Evolutionary conservation across 2,797 vertebrate species (phyloP).

Genomic region (Myiothlypis chrysogaster): DNA sequence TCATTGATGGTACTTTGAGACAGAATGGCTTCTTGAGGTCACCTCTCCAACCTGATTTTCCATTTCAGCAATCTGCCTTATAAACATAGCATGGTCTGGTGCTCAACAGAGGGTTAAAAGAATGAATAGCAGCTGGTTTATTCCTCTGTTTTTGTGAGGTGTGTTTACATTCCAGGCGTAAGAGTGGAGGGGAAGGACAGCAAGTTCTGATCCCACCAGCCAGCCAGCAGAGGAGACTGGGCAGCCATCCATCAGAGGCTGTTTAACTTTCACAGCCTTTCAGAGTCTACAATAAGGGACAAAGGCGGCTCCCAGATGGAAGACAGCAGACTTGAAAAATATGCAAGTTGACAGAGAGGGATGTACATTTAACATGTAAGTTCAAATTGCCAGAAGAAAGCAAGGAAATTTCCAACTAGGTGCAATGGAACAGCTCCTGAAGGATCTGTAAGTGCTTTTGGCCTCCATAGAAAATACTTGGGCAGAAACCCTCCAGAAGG

Average conservation of each 20-base stretch:
- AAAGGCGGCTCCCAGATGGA: slow-evolving; percentile 39
- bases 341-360: not conserved
- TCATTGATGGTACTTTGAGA: not conserved
- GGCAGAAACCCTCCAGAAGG: slow-evolving; percentile 37
- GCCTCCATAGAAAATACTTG: slow-evolving; percentile 31
- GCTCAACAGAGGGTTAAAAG: slow-evolving; percentile 27
- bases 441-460: slow-evolving; percentile 45
- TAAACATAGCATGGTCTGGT: slow-evolving; percentile 35
- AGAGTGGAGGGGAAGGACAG: slow-evolving; percentile 49
- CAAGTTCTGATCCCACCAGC: slow-evolving; percentile 42
- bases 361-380: slow-evolving; percentile 13
- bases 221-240: not conserved
- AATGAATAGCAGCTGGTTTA: slow-evolving; percentile 48
- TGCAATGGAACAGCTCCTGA: slow-evolving; percentile 31
- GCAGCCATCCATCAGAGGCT: slow-evolving; percentile 6
- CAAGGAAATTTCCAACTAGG: slow-evolving; percentile 49
- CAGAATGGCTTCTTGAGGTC: not conserved
- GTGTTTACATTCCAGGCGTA: slow-evolving; percentile 53
- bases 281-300: not conserved
- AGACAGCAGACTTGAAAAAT: slow-evolving; percentile 50
- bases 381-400: slow-evolving; percentile 28
- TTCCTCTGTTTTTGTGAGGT: slow-evolving; percentile 46
- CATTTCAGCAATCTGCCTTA: slow-evolving; percentile 28
- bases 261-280: slow-evolving; percentile 42
- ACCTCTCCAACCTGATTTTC: slow-evolving; percentile 10